Base-by-base conservation (phyloP, 1,140 invertebrate species). In the Heterodera schachtii region DNA sequence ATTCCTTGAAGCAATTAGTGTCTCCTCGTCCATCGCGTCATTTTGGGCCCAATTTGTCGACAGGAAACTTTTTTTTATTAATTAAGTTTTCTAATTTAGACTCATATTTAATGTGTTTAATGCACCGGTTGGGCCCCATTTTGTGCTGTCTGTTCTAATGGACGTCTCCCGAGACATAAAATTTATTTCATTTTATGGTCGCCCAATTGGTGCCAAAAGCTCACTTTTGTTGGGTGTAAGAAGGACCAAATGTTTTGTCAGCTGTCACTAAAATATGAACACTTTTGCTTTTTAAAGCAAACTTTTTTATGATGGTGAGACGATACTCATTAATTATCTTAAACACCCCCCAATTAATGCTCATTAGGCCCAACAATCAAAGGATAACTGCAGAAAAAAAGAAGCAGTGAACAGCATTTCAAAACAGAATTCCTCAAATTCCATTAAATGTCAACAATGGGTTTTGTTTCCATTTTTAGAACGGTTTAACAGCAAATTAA, bases 391-490 rank as follows among this genome's bases (percentile, higher is more conserved):
- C 52, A 52, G n/a, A 52, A 52, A 52, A 52, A 16, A 11, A 7
- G 52, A 64, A 64, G 47, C 47, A 49, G 6, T 11, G 6, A 52
- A 11, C 49, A 13, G 19, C 19, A 13, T 64, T 64, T 13, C 16
- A 5, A 13, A 64, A 19, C 11, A 16, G 16, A 13, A 64, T 64
- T 64, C 57, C 57, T 16, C 57, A 64, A 64, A 64, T 64, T 64
- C 57, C 57, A 64, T 64, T 64, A 19, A 19, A 64, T 19, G 11
- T 64, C 57, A 64, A 60, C 57, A 11, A 31, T 52, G 31, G 31
- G n/a, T 60, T 60, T 64, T 64, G 16, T 64, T 64, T 64, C 57
- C 16, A 64, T 64, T 64, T 64, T 64, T 64, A 64, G 57, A 64
- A 52, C 8, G 16, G 52, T 52, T 0, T 31, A 31, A 0, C 31